Percentiles rank a stretch among this genome's conserved stretches.
Evolutionary conservation across 1,140 invertebrate genomes (phyloP).

Genomic region (Aleiodes sp.): DNA sequence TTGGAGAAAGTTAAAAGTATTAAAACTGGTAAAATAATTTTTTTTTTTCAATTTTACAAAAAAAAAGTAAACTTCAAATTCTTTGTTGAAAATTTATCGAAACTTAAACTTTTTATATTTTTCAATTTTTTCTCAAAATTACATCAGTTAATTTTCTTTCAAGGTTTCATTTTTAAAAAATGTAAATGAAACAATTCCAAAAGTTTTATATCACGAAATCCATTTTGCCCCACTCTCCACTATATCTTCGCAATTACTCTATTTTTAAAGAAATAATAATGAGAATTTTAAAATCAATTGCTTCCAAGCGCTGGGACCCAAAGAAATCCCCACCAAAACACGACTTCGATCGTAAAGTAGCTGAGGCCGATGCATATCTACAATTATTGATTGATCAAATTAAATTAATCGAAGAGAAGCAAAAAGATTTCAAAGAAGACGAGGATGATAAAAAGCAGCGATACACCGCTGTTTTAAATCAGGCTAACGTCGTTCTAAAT

Average conservation of each 20-base stretch:
- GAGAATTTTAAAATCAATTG: background rate
- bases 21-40: too few species aligned
- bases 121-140: too few species aligned
- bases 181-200: too few species aligned
- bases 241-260: too few species aligned
- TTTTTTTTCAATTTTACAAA: conserved; percentile 2
- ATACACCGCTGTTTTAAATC: conserved; percentile 57
- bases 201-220: too few species aligned
- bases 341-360: conserved; percentile 90
- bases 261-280: background rate
- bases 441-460: conserved; percentile 53
- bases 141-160: too few species aligned
- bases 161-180: too few species aligned
- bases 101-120: too few species aligned
- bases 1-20: too few species aligned
- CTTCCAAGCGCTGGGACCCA: conserved; percentile 68
- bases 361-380: conserved; percentile 95
- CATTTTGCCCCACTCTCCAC: too few species aligned
- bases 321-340: conserved; percentile 72
- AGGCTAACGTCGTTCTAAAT: conserved; percentile 63
- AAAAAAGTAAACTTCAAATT: background rate
- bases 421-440: conserved; percentile 42
- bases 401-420: conserved; percentile 69
- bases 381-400: conserved; percentile 96
- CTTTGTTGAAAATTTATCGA: conserved; percentile 11